Percentiles rank a stretch among this genome's conserved stretches.
These are phyloP conservation scores for Lordiphosa fenestrarum DNA, from an alignment of 2,888 invertebrate species.

Conservation along the genomic window DNA sequence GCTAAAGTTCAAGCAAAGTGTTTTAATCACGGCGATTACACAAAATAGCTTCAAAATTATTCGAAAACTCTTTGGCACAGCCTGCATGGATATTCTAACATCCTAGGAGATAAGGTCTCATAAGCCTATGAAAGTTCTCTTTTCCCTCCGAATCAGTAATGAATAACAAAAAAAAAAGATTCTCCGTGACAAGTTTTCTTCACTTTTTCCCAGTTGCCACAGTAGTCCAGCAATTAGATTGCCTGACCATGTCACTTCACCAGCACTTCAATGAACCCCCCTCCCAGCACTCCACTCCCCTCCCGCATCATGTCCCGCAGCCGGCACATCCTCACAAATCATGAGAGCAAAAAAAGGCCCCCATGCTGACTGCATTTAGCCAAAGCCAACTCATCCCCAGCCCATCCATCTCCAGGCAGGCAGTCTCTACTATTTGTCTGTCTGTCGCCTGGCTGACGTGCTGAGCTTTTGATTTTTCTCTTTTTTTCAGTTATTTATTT, in stretches of 20 bases:
- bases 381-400: constrained; percentile 24
- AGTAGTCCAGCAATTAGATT: constrained; percentile 60
- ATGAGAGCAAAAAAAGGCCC: constrained; percentile 16
- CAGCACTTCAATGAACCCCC: constrained; percentile 31
- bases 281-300: too few relatives aligned
- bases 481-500: constrained; percentile 9
- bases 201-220: constrained; percentile 20
- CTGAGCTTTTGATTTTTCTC: constrained; percentile 43
- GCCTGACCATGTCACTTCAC: constrained; percentile 58
- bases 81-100: too few relatives aligned
- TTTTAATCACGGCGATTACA: too few relatives aligned
- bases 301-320: too few relatives aligned
- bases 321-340: constrained; percentile 36
- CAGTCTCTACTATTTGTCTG: constrained; percentile 40
- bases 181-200: neutral
- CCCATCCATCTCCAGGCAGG: constrained; percentile 39
- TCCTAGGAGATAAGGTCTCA: too few relatives aligned
- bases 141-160: too few relatives aligned
- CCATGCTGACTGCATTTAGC: constrained; percentile 19
- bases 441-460: constrained; percentile 32
- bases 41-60: too few relatives aligned
- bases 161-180: neutral
- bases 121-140: too few relatives aligned
- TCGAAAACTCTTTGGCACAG: too few relatives aligned
- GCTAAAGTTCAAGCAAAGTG: too few relatives aligned